Conservation (phyloP, 2,797 vertebrate species). For the Furcifer pardalis region DNA sequence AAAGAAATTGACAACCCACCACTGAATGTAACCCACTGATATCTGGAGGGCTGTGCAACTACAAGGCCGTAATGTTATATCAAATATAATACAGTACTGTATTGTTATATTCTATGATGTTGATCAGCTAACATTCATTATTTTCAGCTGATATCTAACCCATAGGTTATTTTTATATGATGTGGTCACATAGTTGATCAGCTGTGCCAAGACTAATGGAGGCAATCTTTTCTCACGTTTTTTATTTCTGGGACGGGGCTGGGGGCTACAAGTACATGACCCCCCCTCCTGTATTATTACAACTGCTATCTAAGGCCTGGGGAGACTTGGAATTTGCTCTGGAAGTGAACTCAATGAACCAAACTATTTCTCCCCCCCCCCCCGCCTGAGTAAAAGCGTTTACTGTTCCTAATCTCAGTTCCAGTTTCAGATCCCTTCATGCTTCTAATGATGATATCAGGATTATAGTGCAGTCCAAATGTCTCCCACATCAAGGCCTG, state of each 20-base stretch:
- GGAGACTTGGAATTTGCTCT: background rate
- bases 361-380: background rate
- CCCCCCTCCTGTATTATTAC: background rate
- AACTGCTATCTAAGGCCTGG: background rate
- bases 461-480: background rate
- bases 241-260: no score
- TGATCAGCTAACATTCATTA: conserved; percentile 38
- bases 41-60: conserved; percentile 8
- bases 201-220: background rate
- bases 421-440: background rate
- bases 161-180: background rate
- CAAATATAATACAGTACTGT: conserved; percentile 9
- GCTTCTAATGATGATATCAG: background rate
- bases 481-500: background rate
- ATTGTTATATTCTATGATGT: conserved; percentile 13
- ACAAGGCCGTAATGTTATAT: conserved; percentile 20
- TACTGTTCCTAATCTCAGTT: background rate
- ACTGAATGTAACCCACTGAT: background rate
- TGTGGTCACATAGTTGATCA: background rate
- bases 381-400: background rate
- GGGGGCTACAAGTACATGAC: background rate
- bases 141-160: conserved; percentile 7
- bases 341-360: background rate
- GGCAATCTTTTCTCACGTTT: no score
- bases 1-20: no score